Evolutionary conservation across 2,797 vertebrate genomes (phyloP), one percentile per base, ranked within the genome.

Genomic region (Falco rusticolus): DNA sequence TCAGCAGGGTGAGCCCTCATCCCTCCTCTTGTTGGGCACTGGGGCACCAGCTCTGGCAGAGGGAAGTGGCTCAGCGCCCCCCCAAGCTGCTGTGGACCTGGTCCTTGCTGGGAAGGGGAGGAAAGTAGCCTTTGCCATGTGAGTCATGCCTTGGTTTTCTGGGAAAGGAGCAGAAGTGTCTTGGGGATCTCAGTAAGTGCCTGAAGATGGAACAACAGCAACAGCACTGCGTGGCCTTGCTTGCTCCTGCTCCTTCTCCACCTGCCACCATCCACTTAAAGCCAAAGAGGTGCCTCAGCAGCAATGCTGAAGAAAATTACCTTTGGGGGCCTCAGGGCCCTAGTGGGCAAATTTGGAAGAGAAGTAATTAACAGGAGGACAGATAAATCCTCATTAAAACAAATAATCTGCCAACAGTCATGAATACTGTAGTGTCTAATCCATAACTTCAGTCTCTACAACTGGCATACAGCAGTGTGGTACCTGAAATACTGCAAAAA

Each of bases 151-250:
- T 48, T 68, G 11, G 28, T 68, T 65, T 71, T 37, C 72, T 48
- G 21, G 25, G 74, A 84, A 76, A 80, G 28, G 18, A 66, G 21
- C 10, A 60, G 7, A 77, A 78, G 19, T 20, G 33, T 26, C 39
- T 22, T 24, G 4, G 17, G 29, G 15, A 53, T 59, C n/a, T 71
- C 48, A 61, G 22, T 13, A 61, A 48, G 31, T 10, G 5, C 25
- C 57, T 53, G 14, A 69, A 79, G 57, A 70, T 34, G 26, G 18
- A 29, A 66, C 25, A 68, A 64, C 1, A 7, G 41, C 37, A 86
- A 33, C 18, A 84, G 37, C 50, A 22, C 18, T 66, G 39, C 1
- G 0, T 1, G 0, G 12, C 25, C 50, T 29, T 1, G 0, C 39
- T 69, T 29, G 15, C 43, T 80, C 53, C 13, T 13, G 3, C 41